These are phyloP conservation scores for Drosophila kambysellisi DNA, from an alignment of 2,888 invertebrate genomes.

Conservation along the genomic window DNA sequence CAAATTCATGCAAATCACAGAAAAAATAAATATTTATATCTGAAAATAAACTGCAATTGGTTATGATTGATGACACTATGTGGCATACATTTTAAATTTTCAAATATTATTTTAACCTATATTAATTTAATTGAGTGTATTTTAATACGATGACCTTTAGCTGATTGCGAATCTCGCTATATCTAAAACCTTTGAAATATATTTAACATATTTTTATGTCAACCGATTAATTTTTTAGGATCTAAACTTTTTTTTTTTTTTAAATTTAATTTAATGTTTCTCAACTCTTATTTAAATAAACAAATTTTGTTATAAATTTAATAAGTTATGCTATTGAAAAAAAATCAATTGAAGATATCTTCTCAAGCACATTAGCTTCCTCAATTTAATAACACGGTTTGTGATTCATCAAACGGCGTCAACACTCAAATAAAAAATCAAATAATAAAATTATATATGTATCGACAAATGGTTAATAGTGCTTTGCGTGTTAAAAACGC, in stretches of 20 bases:
- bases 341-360: not conserved
- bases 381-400: conserved; percentile 8
- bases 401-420: conserved; percentile 40
- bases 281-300: not conserved
- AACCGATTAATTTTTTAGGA: not conserved
- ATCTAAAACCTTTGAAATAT: not conserved
- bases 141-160: not conserved
- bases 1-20: conserved; percentile 30
- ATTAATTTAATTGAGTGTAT: not conserved
- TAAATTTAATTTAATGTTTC: not conserved
- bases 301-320: not conserved
- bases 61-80: conserved; percentile 50
- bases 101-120: not conserved
- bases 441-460: conserved; percentile 11
- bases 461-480: conserved; percentile 35
- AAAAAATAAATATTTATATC: conserved; percentile 5
- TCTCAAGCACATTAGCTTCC: conserved; percentile 20
- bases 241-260: not conserved
- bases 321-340: not conserved
- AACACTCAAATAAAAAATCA: conserved; percentile 5
- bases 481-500: conserved; percentile 12
- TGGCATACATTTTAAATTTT: not conserved
- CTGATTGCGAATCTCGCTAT: not conserved
- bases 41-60: conserved; percentile 2
- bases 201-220: not conserved